Percentiles rank a stretch among this genome's conserved stretches.
phyloP scores from a whole-genome alignment of 2,888 invertebrate genomes.

The Horisme vitalbata region DNA sequence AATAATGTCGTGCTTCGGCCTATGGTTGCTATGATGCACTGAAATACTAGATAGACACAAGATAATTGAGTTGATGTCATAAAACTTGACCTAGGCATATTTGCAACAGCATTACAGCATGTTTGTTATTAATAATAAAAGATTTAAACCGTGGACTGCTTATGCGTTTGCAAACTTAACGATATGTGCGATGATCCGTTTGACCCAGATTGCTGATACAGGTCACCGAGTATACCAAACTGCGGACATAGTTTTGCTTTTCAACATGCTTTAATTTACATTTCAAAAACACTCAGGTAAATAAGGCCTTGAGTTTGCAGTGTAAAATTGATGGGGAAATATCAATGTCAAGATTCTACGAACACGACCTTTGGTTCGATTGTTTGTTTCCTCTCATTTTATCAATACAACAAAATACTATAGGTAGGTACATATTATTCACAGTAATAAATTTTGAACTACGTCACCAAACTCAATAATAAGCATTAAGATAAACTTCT shows the following conservation, averaged over 20 bases:
- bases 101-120: too few relatives aligned
- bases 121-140: neutral
- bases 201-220: slow-evolving; percentile 72
- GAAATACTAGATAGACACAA: too few relatives aligned
- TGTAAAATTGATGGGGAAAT: neutral
- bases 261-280: slow-evolving; percentile 58
- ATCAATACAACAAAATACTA: neutral
- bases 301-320: neutral
- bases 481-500: slow-evolving; percentile 40
- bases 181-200: slow-evolving; percentile 57
- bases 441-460: neutral
- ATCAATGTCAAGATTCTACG: neutral
- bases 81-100: too few relatives aligned
- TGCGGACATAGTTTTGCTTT: slow-evolving; percentile 48
- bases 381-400: neutral
- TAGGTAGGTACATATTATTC: neutral
- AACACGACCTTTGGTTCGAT: neutral
- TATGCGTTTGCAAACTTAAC: slow-evolving; percentile 43
- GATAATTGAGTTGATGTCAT: too few relatives aligned
- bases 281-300: slow-evolving; percentile 37
- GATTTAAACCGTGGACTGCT: slow-evolving; percentile 17
- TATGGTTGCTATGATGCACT: too few relatives aligned
- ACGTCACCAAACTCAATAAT: too few relatives aligned
- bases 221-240: slow-evolving; percentile 57
- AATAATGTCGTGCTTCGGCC: too few relatives aligned